phyloP scores from a whole-genome alignment of 1,140 invertebrate genomes.

The Hylyphantes graminicola region DNA sequence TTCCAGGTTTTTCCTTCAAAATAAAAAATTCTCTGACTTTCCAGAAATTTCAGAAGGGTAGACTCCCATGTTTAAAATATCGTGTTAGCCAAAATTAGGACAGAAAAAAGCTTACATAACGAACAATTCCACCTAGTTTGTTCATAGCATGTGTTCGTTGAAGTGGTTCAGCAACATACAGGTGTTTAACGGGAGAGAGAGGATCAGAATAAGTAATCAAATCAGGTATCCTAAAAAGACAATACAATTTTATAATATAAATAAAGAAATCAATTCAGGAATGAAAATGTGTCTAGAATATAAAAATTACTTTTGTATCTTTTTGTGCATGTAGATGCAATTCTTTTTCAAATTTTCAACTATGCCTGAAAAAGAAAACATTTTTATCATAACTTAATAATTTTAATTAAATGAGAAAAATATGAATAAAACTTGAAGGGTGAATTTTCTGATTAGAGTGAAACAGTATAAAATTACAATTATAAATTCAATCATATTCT shows the following conservation, averaged over 20 bases:
- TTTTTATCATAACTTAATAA: too few relatives aligned
- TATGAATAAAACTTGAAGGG: too few relatives aligned
- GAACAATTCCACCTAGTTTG: conserved; percentile 74
- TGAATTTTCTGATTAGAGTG: too few relatives aligned
- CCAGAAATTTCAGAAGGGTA: background rate
- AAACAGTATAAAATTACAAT: too few relatives aligned
- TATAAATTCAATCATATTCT: too few relatives aligned
- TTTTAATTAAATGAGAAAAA: too few relatives aligned
- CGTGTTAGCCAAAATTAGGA: background rate
- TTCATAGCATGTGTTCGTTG: conserved; percentile 65
- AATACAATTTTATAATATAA: conserved; percentile 43
- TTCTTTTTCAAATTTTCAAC: conserved; percentile 62
- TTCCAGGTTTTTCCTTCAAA: too few relatives aligned
- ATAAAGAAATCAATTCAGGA: conserved; percentile 5
- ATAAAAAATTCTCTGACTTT: conserved; percentile 2
- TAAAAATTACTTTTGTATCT: conserved; percentile 63
- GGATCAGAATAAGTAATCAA: conserved; percentile 73
- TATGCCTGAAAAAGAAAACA: conserved; percentile 38
- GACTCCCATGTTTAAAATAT: background rate
- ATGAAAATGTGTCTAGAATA: conserved; percentile 1
- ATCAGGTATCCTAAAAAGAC: conserved; percentile 68
- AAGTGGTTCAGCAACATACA: conserved; percentile 74
- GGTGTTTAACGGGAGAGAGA: conserved; percentile 83
- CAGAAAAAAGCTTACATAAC: conserved; percentile 68
- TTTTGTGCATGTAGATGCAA: conserved; percentile 62